Evolutionary conservation across 2,797 vertebrate species (phyloP).

Genomic region (Cacajao melanocephalus): DNA sequence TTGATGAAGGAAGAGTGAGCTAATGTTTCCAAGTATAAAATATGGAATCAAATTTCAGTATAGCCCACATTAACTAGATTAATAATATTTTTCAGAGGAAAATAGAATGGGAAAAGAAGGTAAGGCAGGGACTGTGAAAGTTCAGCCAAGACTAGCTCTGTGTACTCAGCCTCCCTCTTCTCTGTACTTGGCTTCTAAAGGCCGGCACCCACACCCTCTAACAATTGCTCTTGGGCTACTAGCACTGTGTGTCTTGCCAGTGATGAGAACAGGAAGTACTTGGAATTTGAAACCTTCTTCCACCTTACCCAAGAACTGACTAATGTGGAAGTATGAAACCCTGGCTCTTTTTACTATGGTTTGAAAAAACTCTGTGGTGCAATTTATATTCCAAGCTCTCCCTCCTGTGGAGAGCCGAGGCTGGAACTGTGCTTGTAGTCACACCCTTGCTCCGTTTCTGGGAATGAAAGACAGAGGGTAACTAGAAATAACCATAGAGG

Average conservation of each 20-base stretch:
- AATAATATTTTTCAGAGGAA: slow-evolving; percentile 54
- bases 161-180: background rate
- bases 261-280: background rate
- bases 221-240: background rate
- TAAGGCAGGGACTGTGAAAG: background rate
- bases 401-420: background rate
- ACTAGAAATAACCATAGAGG: background rate
- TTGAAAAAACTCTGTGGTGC: background rate
- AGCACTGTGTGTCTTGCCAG: background rate
- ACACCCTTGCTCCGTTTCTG: background rate
- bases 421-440: background rate
- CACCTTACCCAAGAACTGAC: background rate
- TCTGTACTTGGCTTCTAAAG: background rate
- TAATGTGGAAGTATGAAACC: background rate
- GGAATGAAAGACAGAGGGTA: background rate
- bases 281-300: background rate
- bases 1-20: background rate
- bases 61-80: slow-evolving; percentile 40
- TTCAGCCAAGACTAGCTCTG: background rate
- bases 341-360: background rate
- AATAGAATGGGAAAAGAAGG: background rate
- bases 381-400: background rate
- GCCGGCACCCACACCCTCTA: background rate
- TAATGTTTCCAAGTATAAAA: slow-evolving; percentile 49
- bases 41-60: slow-evolving; percentile 15